phyloP scores from a whole-genome alignment of 2,797 vertebrate genomes.

The Chrysolophus pictus region DNA sequence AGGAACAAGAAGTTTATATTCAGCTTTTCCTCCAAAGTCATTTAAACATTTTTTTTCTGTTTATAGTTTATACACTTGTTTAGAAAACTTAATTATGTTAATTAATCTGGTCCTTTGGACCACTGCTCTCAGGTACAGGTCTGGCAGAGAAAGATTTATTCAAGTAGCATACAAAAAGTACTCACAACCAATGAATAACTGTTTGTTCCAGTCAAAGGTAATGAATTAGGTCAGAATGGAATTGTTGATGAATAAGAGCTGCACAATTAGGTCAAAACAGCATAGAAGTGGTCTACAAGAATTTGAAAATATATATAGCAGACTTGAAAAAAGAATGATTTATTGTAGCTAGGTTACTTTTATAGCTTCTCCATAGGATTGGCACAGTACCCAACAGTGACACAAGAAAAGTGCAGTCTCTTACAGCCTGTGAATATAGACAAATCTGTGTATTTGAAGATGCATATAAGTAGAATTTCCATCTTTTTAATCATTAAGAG shows the following conservation, averaged over 20 bases:
- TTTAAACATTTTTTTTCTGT: background rate
- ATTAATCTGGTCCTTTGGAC: background rate
- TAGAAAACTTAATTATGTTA: background rate
- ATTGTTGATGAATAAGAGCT: background rate
- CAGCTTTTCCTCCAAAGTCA: background rate
- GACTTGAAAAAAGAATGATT: background rate
- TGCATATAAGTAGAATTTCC: background rate
- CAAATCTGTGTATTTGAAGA: background rate
- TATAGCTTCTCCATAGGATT: background rate
- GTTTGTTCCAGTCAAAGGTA: background rate
- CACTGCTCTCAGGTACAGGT: background rate
- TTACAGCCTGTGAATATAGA: background rate
- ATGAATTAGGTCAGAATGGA: background rate
- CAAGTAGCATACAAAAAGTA: background rate
- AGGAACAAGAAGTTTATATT: background rate
- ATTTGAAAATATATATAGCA: background rate
- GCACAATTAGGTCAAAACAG: background rate
- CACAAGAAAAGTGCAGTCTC: background rate
- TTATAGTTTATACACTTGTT: background rate
- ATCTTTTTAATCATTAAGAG: background rate
- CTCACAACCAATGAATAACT: background rate
- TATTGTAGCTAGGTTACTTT: background rate
- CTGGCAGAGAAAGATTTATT: background rate
- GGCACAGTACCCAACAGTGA: background rate
- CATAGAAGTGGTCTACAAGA: background rate